Evolutionary conservation across 2,113 vertebrate species (phyloP).

Genomic region (Platanista minor): DNA sequence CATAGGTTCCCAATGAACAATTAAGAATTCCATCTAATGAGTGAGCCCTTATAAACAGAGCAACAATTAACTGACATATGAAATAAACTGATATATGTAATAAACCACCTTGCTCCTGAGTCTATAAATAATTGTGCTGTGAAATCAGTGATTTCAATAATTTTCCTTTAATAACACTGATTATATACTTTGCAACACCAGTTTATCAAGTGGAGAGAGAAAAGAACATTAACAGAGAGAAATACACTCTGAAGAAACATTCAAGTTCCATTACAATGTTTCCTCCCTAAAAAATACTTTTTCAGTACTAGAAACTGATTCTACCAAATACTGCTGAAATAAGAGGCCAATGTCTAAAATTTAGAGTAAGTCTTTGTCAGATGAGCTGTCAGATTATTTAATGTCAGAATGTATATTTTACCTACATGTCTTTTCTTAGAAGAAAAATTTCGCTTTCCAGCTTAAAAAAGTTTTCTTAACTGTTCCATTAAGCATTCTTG

Average conservation of each 20-base stretch:
- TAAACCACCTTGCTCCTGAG: not conserved
- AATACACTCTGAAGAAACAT: not conserved
- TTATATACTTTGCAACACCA: not conserved
- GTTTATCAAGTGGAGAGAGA: not conserved
- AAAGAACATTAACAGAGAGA: not conserved
- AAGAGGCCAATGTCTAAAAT: not conserved
- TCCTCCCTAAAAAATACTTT: not conserved
- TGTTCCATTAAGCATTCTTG: slow-evolving; percentile 3
- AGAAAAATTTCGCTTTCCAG: slow-evolving; percentile 9
- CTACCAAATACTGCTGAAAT: not conserved
- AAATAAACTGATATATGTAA: not conserved
- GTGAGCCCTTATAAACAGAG: not conserved
- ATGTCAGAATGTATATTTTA: slow-evolving; percentile 19
- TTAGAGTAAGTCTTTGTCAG: not conserved
- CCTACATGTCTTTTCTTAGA: not conserved
- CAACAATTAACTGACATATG: not conserved
- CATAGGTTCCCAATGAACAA: not conserved
- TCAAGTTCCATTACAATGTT: not conserved
- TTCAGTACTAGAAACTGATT: not conserved
- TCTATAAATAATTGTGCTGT: not conserved
- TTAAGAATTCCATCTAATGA: not conserved
- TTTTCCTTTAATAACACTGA: not conserved
- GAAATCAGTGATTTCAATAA: not conserved
- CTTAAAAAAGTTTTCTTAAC: not conserved
- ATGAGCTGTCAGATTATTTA: not conserved